Conservation (phyloP, 2,113 vertebrate genomes). For the Gyps fulvus region DNA sequence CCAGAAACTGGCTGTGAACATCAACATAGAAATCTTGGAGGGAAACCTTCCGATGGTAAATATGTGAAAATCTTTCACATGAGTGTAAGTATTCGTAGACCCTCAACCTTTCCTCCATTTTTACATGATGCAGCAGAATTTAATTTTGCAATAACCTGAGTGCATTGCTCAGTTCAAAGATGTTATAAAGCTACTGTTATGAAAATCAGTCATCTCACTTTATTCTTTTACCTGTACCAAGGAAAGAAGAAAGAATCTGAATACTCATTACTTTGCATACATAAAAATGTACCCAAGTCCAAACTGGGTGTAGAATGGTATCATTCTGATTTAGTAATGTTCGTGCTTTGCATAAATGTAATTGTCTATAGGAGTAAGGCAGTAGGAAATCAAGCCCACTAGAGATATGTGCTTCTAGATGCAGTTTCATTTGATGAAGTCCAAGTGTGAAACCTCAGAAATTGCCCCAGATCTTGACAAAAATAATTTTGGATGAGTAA, state of each 20-base stretch:
- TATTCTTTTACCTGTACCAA: background rate
- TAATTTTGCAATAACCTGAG: background rate
- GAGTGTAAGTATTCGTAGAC: background rate
- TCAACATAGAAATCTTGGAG: background rate
- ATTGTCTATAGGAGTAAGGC: background rate
- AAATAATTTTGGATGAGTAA: background rate
- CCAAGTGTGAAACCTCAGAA: background rate
- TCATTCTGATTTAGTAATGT: background rate
- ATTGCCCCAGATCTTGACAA: background rate
- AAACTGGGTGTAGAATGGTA: background rate
- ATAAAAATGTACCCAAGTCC: background rate
- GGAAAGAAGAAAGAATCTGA: background rate
- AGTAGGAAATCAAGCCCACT: background rate
- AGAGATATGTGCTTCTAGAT: background rate
- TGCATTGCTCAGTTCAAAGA: background rate
- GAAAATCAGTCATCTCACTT: background rate
- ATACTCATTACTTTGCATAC: background rate
- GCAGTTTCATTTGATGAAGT: background rate
- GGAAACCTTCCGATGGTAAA: background rate
- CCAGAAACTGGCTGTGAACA: background rate
- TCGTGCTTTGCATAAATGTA: background rate
- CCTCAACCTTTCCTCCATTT: background rate
- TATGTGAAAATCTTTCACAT: background rate
- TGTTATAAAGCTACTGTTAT: background rate
- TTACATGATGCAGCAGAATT: background rate